Conservation (phyloP, 2,797 vertebrate genomes). For the Lepilemur ruficaudatus region DNA sequence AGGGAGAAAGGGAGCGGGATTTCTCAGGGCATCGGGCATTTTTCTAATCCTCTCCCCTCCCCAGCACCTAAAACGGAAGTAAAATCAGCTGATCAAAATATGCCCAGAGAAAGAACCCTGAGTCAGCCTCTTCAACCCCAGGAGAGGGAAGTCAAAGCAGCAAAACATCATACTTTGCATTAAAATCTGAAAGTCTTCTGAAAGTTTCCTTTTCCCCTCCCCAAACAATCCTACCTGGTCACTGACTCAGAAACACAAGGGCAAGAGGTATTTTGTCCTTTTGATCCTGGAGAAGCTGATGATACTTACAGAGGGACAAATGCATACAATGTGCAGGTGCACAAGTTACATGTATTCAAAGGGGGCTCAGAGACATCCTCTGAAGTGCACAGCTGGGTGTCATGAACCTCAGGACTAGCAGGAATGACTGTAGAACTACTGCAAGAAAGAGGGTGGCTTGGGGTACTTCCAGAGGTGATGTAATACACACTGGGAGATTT, state of each 20-base stretch:
- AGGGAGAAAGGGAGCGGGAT: background rate
- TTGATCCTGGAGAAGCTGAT: background rate
- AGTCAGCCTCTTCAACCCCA: background rate
- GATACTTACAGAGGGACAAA: background rate
- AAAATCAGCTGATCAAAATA: background rate
- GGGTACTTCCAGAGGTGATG: background rate
- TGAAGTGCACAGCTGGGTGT: rapidly evolving
- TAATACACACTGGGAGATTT: background rate
- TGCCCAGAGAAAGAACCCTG: background rate
- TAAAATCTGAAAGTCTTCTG: background rate
- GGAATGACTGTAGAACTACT: background rate
- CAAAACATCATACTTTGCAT: background rate
- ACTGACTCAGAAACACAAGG: background rate
- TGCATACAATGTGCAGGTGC: background rate
- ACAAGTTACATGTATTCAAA: background rate
- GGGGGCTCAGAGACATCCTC: background rate
- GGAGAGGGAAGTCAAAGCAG: background rate
- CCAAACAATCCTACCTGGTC: background rate
- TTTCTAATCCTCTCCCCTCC: background rate
- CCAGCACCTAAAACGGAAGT: background rate
- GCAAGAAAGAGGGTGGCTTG: background rate
- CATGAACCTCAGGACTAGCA: background rate
- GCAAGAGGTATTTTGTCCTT: background rate
- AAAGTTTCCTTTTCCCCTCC: background rate
- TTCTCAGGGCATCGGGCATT: background rate